A percentile compares a stretch with the other conserved stretches of the same genome.
Evolutionary conservation across 2,797 vertebrate species (phyloP).

Genomic region (Synaphobranchus kaupii): DNA sequence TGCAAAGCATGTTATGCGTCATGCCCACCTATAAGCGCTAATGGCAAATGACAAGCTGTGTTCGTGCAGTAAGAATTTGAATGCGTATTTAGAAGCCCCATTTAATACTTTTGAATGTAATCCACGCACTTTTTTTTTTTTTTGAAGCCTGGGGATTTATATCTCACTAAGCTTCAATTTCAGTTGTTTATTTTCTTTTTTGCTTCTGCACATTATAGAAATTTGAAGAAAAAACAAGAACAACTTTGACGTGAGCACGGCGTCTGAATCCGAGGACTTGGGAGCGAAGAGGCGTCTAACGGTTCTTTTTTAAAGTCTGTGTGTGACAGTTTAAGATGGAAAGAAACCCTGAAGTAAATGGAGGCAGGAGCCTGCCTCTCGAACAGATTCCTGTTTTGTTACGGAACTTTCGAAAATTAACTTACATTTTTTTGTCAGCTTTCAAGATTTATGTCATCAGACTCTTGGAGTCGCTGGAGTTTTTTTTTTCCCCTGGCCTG

Average conservation of each 20-base stretch:
- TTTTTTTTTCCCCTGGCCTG: slow-evolving; percentile 47
- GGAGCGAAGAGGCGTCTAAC: slow-evolving; percentile 63
- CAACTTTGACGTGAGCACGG: slow-evolving; percentile 68
- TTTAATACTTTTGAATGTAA: slow-evolving; percentile 77
- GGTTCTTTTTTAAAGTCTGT: slow-evolving; percentile 52
- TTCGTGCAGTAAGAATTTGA: slow-evolving; percentile 76
- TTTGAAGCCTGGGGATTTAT: slow-evolving; percentile 74
- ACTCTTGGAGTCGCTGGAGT: slow-evolving; percentile 49
- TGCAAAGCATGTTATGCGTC: slow-evolving; percentile 57
- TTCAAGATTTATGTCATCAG: slow-evolving; percentile 73
- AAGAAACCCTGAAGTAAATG: slow-evolving; percentile 69
- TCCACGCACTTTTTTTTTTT: slow-evolving; percentile 61
- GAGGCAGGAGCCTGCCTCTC: slow-evolving; percentile 66
- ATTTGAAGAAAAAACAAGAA: slow-evolving; percentile 71
- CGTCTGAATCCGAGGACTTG: slow-evolving; percentile 57
- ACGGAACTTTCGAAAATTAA: slow-evolving; percentile 62
- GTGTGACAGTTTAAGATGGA: slow-evolving; percentile 64
- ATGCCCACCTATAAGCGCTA: slow-evolving; percentile 72
- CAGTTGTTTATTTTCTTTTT: slow-evolving; percentile 70
- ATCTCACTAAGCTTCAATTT: slow-evolving; percentile 72
- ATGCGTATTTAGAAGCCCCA: slow-evolving; percentile 77
- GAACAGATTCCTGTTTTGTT: slow-evolving; percentile 66
- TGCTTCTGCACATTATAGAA: slow-evolving; percentile 74
- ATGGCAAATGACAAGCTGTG: slow-evolving; percentile 74
- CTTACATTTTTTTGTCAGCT: slow-evolving; percentile 68